Evolutionary conservation across 2,888 invertebrate genomes (phyloP), one percentile per base, ranked within the genome.

Genomic region (Folsomia candida): DNA sequence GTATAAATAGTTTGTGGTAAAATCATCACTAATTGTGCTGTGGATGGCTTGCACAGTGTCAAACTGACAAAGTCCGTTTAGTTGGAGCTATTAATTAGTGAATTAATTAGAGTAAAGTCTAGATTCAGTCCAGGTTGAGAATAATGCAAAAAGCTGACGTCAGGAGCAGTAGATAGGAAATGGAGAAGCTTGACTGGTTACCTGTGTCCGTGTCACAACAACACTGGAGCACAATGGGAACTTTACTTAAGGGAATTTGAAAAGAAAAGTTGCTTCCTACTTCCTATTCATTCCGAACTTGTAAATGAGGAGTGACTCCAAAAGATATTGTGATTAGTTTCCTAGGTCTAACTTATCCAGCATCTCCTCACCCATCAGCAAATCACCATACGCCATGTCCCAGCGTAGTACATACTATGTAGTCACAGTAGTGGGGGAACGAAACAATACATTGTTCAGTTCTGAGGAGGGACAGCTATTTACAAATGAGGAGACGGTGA

Each of bases 241-340:
- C 51, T 64, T 64, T 64, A 64, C 63, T 64, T 64, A 64, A 64
- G 63, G 63, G 63, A 47, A 64, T 64, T 64, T 64, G 63, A 64
- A 64, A 64, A 22, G 51, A 11, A 64, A 64, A 51, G 62, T 62
- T 62, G 29, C 24, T 25, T 37, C 37, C 37, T 37, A 37, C 37
- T 37, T 37, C 54, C 54, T 54, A 54, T 54, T 54, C 54, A 54
- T 54, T 54, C 22, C n/a, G n/a, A n/a, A 18, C 18, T 54, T 54
- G 22, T 54, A 54, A 54, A 54, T 37, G 37, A 14, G 14, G 14
- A 37, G 14, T 37, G 37, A 37, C 37, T 37, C 37, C 54, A 54
- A 20, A 6, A 54, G 54, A 54, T 54, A 54, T 54, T 54, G 54
- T 54, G 54, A 54, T 54, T 54, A 22, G 54, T 20, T 22, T n/a